These are phyloP conservation scores for Procapra przewalskii DNA, from an alignment of 2,113 vertebrate species.

Conservation along the genomic window DNA sequence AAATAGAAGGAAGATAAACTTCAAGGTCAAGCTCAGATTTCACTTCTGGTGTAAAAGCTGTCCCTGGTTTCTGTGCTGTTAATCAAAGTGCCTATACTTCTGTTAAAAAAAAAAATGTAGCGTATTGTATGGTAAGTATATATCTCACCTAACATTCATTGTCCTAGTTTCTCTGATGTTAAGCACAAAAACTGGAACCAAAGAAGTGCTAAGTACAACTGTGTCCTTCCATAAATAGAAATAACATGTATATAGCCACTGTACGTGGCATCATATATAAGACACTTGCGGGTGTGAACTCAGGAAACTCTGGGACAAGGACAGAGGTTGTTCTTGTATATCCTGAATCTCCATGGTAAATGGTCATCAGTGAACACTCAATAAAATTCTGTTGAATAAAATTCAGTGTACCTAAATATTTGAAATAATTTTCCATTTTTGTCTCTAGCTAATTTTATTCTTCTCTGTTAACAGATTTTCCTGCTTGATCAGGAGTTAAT, in stretches of 20 bases:
- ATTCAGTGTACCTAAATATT: neutral
- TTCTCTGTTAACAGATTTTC: neutral
- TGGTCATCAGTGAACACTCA: neutral
- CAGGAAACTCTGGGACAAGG: neutral
- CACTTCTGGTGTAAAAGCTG: neutral
- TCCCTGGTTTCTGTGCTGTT: neutral
- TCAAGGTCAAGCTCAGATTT: constrained; percentile 11
- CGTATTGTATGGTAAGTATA: neutral
- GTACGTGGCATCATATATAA: neutral
- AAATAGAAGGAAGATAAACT: constrained; percentile 31
- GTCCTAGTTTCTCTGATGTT: neutral
- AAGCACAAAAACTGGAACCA: neutral
- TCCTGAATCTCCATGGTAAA: neutral
- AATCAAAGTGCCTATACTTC: neutral
- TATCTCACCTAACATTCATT: neutral
- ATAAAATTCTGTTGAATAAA: neutral
- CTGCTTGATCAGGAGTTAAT: neutral
- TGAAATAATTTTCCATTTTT: neutral
- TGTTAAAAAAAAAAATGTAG: neutral
- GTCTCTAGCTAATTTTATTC: neutral
- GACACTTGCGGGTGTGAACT: neutral
- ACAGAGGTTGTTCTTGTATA: neutral
- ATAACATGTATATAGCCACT: no score
- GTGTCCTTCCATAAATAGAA: neutral
- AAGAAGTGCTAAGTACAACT: neutral